Evolutionary conservation across 2,888 invertebrate species (phyloP).

Genomic region (Tolmerus cingulatus): DNA sequence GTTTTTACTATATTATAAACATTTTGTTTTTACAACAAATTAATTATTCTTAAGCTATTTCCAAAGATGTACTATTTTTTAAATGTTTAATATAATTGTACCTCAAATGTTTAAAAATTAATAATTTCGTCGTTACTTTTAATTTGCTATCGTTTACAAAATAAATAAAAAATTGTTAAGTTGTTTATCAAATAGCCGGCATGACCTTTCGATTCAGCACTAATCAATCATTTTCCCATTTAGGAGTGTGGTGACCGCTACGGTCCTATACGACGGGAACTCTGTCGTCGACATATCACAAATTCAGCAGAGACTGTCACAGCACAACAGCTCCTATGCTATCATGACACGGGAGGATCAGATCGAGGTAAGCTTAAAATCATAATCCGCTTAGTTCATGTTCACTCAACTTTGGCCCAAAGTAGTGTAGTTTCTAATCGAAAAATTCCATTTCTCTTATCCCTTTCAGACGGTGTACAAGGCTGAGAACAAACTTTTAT

Average conservation of each 20-base stretch:
- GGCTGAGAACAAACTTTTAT: slow-evolving; percentile 75
- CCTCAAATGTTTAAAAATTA: no score
- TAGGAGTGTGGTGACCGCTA: slow-evolving; percentile 77
- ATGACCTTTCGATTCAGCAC: background rate
- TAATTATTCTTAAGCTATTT: no score
- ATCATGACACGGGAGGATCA: slow-evolving; percentile 58
- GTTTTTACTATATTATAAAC: no score
- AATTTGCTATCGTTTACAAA: background rate
- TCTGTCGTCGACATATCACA: slow-evolving; percentile 76
- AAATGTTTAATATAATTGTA: no score
- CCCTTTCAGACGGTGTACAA: slow-evolving; percentile 72
- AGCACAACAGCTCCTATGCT: slow-evolving; percentile 60
- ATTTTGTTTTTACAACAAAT: no score
- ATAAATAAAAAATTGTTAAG: background rate
- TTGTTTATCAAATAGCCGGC: background rate
- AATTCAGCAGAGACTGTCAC: slow-evolving; percentile 71
- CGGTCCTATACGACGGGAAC: slow-evolving; percentile 73
- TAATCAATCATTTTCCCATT: slow-evolving; percentile 38
- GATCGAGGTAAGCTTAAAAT: slow-evolving; percentile 56
- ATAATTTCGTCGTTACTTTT: background rate
- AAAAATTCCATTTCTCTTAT: background rate
- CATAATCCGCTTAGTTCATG: slow-evolving; percentile 43
- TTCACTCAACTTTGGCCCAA: background rate
- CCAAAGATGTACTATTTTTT: no score
- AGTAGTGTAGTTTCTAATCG: background rate